A percentile compares a stretch with the other conserved stretches of the same genome.
These are phyloP conservation scores for Microctenopoma steveboyesi DNA, from an alignment of 2,797 vertebrate genomes.

Conservation along the genomic window DNA sequence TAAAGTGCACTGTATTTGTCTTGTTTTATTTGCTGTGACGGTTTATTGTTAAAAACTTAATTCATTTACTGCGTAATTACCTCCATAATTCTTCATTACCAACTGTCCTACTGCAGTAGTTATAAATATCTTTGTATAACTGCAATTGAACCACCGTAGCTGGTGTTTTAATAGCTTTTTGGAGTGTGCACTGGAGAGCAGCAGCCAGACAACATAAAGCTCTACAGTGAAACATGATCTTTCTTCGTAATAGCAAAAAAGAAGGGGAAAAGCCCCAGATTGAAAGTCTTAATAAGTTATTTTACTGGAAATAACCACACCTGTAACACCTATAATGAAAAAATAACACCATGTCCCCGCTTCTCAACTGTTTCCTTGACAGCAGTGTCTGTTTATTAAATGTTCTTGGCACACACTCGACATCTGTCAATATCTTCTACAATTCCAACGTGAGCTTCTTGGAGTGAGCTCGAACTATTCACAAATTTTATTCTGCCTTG, in stretches of 20 bases:
- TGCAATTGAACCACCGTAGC: conserved; percentile 5
- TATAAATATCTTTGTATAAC: conserved; percentile 7
- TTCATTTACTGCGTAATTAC: conserved; percentile 8
- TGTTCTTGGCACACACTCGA: conserved; percentile 52
- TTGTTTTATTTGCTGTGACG: conserved; percentile 6
- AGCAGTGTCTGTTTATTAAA: conserved; percentile 60
- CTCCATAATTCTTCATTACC: conserved; percentile 13
- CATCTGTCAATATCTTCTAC: conserved; percentile 59
- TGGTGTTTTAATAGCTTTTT: conserved; percentile 28
- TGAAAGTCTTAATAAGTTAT: conserved; percentile 29
- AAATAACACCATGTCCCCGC: conserved; percentile 47
- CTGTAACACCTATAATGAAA: conserved; percentile 38
- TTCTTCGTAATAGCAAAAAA: conserved; percentile 19
- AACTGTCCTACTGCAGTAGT: conserved; percentile 1
- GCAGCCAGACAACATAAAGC: conserved; percentile 30
- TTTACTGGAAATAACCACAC: conserved; percentile 24
- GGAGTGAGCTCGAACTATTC: conserved; percentile 41
- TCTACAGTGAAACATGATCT: conserved; percentile 14
- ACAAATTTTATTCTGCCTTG: conserved; percentile 12
- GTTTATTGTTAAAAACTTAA: background rate
- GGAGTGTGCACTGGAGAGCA: conserved; percentile 18
- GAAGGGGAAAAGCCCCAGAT: background rate
- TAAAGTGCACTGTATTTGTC: background rate
- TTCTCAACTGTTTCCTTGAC: conserved; percentile 59
- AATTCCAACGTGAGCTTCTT: conserved; percentile 70